These are phyloP conservation scores for Echinops telfairi DNA, from an alignment of 2,113 vertebrate genomes.

Conservation along the genomic window DNA sequence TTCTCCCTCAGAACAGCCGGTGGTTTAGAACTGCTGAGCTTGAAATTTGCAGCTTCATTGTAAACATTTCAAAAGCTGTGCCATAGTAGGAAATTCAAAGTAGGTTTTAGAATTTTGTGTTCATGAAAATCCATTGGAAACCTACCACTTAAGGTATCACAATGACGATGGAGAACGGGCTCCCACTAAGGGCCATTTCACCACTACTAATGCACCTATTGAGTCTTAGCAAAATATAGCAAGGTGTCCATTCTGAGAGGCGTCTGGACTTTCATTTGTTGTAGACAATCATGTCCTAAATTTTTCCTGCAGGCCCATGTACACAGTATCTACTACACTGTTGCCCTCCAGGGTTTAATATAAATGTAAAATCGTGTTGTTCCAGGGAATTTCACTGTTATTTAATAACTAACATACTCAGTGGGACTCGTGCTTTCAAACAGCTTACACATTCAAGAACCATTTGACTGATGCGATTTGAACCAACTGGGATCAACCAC, in stretches of 20 bases:
- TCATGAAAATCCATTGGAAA: not conserved
- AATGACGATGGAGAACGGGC: not conserved
- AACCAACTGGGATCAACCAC: constrained; percentile 58
- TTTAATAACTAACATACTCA: constrained; percentile 62
- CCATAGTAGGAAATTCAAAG: not conserved
- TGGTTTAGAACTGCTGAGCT: too few species aligned
- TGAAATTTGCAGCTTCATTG: not conserved
- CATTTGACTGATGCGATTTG: constrained; percentile 27
- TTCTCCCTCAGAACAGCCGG: too few species aligned
- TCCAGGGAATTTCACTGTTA: constrained; percentile 46
- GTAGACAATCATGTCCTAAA: not conserved
- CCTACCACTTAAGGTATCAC: not conserved
- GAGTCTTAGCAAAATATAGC: not conserved
- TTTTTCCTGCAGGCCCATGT: not conserved
- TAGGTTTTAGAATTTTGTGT: not conserved
- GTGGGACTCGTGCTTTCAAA: constrained; percentile 58
- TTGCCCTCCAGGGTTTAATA: constrained; percentile 51
- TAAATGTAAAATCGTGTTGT: constrained; percentile 43
- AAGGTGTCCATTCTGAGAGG: not conserved
- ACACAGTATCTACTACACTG: not conserved
- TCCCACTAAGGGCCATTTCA: not conserved
- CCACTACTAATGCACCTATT: not conserved
- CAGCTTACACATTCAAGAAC: not conserved
- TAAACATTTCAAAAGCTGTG: constrained; percentile 1
- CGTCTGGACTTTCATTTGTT: not conserved